Percentiles rank a stretch among this genome's conserved stretches.
These are phyloP conservation scores for Temnothorax nylanderi DNA, from an alignment of 1,140 invertebrate species.

Conservation along the genomic window DNA sequence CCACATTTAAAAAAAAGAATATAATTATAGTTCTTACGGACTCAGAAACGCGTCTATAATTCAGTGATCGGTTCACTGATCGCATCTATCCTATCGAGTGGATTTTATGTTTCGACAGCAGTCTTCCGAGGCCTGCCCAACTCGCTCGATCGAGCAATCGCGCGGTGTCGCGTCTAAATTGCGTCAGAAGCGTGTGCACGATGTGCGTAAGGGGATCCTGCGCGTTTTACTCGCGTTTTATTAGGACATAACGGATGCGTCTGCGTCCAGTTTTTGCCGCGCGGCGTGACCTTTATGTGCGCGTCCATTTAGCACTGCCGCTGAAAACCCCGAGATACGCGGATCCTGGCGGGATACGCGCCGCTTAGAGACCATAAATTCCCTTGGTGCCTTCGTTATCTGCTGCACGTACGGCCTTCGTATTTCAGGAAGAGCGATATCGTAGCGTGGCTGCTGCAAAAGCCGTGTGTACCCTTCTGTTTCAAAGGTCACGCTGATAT, in stretches of 20 bases:
- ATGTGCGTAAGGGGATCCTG: constrained; percentile 5
- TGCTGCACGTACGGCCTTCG: not conserved
- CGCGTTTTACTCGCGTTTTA: constrained; percentile 47
- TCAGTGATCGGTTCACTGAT: not conserved
- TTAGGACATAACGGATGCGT: constrained; percentile 74
- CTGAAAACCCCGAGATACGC: constrained; percentile 30
- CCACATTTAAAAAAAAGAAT: not conserved
- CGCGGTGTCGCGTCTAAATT: not conserved
- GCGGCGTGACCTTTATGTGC: constrained; percentile 43
- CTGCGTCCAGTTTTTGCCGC: constrained; percentile 54
- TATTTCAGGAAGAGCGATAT: constrained; percentile 44
- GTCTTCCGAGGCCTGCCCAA: not conserved
- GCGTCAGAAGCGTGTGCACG: constrained; percentile 3
- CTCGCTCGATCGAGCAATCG: not conserved
- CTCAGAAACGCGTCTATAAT: not conserved
- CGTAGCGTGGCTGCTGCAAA: not conserved
- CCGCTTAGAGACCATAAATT: constrained; percentile 57
- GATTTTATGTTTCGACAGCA: not conserved
- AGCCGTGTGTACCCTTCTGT: not conserved
- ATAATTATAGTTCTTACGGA: not conserved
- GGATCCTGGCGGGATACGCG: constrained; percentile 4
- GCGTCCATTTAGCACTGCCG: constrained; percentile 59
- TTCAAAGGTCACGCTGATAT: constrained; percentile 34
- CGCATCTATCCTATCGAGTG: not conserved
- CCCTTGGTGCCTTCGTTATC: constrained; percentile 19